Evolutionary conservation across 1,140 invertebrate genomes (phyloP), one percentile per base, ranked within the genome.

Genomic region (Holotrichia oblita): DNA sequence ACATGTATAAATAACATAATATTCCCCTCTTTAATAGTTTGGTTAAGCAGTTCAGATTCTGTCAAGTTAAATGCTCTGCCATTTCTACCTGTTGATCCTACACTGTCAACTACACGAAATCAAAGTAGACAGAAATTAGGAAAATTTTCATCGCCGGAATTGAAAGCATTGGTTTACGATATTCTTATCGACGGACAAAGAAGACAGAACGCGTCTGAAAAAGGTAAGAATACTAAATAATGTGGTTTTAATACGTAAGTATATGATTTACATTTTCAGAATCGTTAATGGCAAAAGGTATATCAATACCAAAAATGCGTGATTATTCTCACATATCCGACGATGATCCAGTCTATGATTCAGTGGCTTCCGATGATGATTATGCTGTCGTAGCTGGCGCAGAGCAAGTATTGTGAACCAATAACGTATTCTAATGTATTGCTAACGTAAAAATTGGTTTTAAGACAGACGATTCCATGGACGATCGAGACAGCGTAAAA

Each of bases 41-140:
- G 94, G 94, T 89, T 93, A 80, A 92, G 92, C 64, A 93, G 90
- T 84, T 90, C 91, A 20, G 88, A 91, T n/a, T 91, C 92, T 40
- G 89, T 92, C 59, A 93, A 94, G 82, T 89, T 93, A 77, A 92
- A 90, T 82, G 93, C 94, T 59, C 95, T 98, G 55, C 97, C 97
- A 78, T 99, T 99, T 89, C 89, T 99, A 79, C 98, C 98, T 22
- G 97, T 99, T 24, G 97, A 99, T 90, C 95, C 96, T 40, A 94
- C 96, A 83, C 90, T 97, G 75, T 97, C 96, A 27, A 93, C 96
- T 12, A 97, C 97, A n/a, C 90, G 97, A 82, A 99, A 99, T 90
- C 97, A 99, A 91, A 96, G 97, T 79, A 90, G 98, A 76, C 98
- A 99, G 89, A 99, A 99, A 89, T 88, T 99, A 79, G 98, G 97